phyloP scores from a whole-genome alignment of 2,888 invertebrate species.

The Poecilus cupreus region DNA sequence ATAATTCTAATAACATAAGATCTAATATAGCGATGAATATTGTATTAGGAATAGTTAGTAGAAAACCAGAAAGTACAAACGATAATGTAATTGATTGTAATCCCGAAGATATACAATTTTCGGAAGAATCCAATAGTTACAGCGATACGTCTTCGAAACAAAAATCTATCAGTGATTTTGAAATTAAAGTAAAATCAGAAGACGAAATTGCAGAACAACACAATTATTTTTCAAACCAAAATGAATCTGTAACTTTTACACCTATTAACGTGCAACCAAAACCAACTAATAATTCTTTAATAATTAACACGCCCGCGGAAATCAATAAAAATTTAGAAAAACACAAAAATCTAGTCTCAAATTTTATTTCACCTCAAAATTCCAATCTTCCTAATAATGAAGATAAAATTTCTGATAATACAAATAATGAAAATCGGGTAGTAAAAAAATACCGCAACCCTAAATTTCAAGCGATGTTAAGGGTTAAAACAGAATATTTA shows the following conservation, averaged over 20 bases:
- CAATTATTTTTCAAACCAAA: neutral
- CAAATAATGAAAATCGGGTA: neutral
- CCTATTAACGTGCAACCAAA: neutral
- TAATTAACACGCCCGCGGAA: constrained; percentile 11
- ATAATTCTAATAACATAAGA: neutral
- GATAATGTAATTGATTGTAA: constrained; percentile 14
- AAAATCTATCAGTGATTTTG: neutral
- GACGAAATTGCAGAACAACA: neutral
- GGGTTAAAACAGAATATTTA: constrained; percentile 2
- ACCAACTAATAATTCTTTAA: neutral
- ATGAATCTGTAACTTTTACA: neutral
- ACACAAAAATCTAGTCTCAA: neutral
- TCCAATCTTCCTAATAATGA: neutral
- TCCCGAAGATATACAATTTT: constrained; percentile 19
- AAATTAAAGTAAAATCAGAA: constrained; percentile 5
- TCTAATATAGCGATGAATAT: constrained; percentile 23
- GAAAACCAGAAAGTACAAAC: neutral
- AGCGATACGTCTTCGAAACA: constrained; percentile 11
- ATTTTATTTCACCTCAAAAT: neutral
- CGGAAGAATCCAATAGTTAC: constrained; percentile 5
- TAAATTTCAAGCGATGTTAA: constrained; percentile 2
- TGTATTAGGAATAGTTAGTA: constrained; percentile 1
- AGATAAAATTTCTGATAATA: neutral
- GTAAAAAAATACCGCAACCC: neutral
- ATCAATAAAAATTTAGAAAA: constrained; percentile 25